These are phyloP conservation scores for Conopomorpha cramerella DNA, from an alignment of 1,140 invertebrate genomes.

Conservation along the genomic window DNA sequence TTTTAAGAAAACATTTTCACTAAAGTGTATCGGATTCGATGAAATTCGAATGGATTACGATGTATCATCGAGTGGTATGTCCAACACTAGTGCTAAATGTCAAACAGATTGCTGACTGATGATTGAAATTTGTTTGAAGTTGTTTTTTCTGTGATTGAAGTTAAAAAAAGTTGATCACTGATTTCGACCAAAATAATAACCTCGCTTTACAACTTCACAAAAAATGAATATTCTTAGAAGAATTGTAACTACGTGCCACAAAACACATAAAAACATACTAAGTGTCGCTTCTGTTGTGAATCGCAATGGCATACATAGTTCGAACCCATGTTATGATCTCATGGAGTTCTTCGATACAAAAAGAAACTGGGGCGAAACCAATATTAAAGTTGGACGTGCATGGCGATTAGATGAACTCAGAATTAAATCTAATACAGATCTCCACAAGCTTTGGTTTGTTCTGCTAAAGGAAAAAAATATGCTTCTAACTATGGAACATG, in stretches of 20 bases:
- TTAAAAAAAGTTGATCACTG: too few relatives aligned
- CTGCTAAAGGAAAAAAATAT: slow-evolving; percentile 96
- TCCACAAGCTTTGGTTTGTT: slow-evolving; percentile 98
- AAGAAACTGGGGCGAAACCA: slow-evolving; percentile 81
- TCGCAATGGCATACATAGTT: too few relatives aligned
- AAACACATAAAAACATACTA: slow-evolving; percentile 12
- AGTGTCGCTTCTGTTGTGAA: slow-evolving; percentile 3
- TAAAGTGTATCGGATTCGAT: too few relatives aligned
- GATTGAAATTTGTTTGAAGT: too few relatives aligned
- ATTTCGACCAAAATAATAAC: too few relatives aligned
- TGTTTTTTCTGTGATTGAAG: too few relatives aligned
- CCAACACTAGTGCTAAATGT: too few relatives aligned
- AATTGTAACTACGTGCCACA: slow-evolving; percentile 6
- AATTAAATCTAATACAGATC: slow-evolving; percentile 93
- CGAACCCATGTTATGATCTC: slow-evolving; percentile 50
- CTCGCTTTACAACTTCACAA: too few relatives aligned
- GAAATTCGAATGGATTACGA: too few relatives aligned
- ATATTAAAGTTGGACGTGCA: slow-evolving; percentile 82
- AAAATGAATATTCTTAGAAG: slow-evolving; percentile 11
- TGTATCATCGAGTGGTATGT: too few relatives aligned
- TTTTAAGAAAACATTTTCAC: too few relatives aligned
- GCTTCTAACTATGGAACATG: slow-evolving; percentile 94
- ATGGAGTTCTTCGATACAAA: slow-evolving; percentile 94
- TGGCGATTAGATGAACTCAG: slow-evolving; percentile 92
- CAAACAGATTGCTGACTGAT: too few relatives aligned